Evolutionary conservation across 1,140 invertebrate genomes (phyloP), one percentile per base, ranked within the genome.

Genomic region (Pectinophora gossypiella): DNA sequence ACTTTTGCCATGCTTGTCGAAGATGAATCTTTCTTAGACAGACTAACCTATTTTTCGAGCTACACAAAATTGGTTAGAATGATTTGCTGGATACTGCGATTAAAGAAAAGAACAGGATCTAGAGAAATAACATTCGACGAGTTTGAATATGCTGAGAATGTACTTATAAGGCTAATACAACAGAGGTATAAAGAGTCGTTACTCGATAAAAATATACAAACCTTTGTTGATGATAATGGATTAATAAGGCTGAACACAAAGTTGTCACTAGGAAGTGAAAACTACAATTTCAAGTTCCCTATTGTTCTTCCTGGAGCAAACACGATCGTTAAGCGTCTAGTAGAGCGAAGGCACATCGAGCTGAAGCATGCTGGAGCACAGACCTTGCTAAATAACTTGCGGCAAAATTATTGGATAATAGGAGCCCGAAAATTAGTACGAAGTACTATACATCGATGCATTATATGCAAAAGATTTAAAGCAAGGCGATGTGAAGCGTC

Each of bases 21-120:
- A 49, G 53, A 62, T 19, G 35, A 38, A 5, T 16, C 49, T 5
- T 22, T 48, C 42, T 40, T 19, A 16, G 54, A 62, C n/a, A 43
- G 36, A 18, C 32, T 51, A 19, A 21, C 40, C 15, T 36, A 54
- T 36, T 54, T 54, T 19, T 38, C 46, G 15, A 23, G 44, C 19
- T 50, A 51, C 20, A 15, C 42, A 1, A 42, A 51, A 16, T 44
- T 51, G 9, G 47, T 56, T 42, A 48, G 54, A 44, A 35, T 40
- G 21, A 19, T 56, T 10, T 10, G 32, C 21, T 38, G 54, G 48
- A 56, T 51, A 18, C 19, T 42, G 6, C 16, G 48, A 7, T 23
- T 51, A 5, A 23, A 23, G 10, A 5, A 23, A 4, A 23, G 22
- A 23, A n/a, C n/a, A n/a, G n/a, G n/a, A n/a, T n/a, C n/a, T n/a